Evolutionary conservation across 37 sponge, comb jelly and placozoan genomes (phyloP).

Genomic region (Ianthella basta): DNA sequence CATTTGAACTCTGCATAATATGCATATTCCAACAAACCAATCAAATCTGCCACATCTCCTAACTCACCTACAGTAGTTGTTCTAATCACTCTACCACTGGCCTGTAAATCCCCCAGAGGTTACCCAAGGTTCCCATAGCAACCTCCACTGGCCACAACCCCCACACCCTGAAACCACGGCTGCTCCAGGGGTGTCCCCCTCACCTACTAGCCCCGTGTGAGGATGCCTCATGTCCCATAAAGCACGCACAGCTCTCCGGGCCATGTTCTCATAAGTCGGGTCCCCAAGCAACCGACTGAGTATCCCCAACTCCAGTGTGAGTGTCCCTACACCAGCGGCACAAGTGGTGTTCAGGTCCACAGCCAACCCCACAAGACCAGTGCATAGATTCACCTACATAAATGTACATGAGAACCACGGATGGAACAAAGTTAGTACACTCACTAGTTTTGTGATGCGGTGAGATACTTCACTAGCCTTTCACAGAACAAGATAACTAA

Average conservation of each 20-base stretch:
- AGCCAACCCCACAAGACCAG: conserved; percentile 57
- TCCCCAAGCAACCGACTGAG: conserved; percentile 90
- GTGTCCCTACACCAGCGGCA: conserved; percentile 93
- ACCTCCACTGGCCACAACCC: too few species aligned
- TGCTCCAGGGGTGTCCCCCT: background rate
- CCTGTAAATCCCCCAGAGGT: background rate
- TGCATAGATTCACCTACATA: conserved; percentile 87
- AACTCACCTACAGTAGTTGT: too few species aligned
- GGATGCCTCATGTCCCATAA: conserved; percentile 78
- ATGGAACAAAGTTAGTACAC: too few species aligned
- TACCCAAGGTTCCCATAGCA: too few species aligned
- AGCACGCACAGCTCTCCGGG: conserved; percentile 83
- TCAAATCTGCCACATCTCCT: too few species aligned
- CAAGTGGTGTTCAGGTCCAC: conserved; percentile 65
- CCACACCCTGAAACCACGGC: too few species aligned
- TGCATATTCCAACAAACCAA: too few species aligned
- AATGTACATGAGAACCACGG: background rate
- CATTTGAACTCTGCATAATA: too few species aligned
- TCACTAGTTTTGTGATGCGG: too few species aligned
- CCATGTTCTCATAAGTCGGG: conserved; percentile 83
- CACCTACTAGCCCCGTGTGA: conserved; percentile 91
- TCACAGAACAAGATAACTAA: too few species aligned
- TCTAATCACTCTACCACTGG: too few species aligned
- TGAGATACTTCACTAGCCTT: too few species aligned
- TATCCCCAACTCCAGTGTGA: conserved; percentile 90